These are phyloP conservation scores for Pseudorhombus dupliciocellatus DNA, from an alignment of 2,113 vertebrate genomes.

Conservation along the genomic window DNA sequence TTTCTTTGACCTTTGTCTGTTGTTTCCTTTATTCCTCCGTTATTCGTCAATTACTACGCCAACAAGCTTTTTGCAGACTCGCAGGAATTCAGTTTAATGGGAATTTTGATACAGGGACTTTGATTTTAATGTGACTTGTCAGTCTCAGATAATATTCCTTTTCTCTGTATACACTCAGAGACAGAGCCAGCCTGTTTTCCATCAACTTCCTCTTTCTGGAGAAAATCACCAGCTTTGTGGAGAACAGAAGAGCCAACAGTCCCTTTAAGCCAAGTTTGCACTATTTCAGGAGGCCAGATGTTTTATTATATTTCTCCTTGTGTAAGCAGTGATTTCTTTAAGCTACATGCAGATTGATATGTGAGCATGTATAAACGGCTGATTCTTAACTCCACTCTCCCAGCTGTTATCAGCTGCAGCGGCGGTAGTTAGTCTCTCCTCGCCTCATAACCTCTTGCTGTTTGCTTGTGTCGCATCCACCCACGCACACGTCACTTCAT, in stretches of 20 bases:
- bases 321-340: background rate
- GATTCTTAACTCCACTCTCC: too few species aligned
- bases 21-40: conserved; percentile 7
- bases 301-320: background rate
- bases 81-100: background rate
- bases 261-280: too few species aligned
- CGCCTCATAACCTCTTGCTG: background rate
- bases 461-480: background rate
- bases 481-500: background rate
- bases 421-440: background rate
- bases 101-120: too few species aligned
- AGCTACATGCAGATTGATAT: background rate
- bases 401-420: too few species aligned
- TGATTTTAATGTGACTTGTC: too few species aligned
- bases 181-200: too few species aligned
- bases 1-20: conserved; percentile 1
- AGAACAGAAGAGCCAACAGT: too few species aligned
- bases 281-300: background rate
- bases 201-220: too few species aligned
- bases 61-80: background rate
- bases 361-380: background rate
- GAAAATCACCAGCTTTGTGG: too few species aligned
- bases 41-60: conserved; percentile 24
- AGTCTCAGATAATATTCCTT: too few species aligned
- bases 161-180: too few species aligned